A percentile compares a stretch with the other conserved stretches of the same genome.
Evolutionary conservation across 1,140 invertebrate genomes (phyloP).

Genomic region (Neocloeon triangulifer): DNA sequence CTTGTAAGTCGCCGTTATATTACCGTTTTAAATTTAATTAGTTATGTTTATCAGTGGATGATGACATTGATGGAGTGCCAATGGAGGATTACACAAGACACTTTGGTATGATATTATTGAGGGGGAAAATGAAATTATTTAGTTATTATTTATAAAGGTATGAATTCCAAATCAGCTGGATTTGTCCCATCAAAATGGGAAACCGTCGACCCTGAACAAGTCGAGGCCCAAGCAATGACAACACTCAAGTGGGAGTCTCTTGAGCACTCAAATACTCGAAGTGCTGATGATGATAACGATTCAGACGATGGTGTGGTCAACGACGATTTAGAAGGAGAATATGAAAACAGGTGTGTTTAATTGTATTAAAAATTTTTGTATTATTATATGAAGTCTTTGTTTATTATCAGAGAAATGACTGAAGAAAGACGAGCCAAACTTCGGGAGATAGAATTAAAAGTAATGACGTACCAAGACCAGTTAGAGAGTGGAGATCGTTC

Average conservation of each 20-base stretch:
- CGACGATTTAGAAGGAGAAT: slow-evolving; percentile 3
- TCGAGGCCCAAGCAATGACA: slow-evolving; percentile 71
- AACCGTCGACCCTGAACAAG: slow-evolving; percentile 67
- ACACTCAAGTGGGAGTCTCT: slow-evolving; percentile 70
- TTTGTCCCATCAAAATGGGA: slow-evolving; percentile 90
- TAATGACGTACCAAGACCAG: slow-evolving; percentile 90
- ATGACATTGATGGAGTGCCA: slow-evolving; percentile 66
- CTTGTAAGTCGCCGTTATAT: slow-evolving; percentile 27
- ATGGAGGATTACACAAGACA: slow-evolving; percentile 27
- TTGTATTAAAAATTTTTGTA: slow-evolving; percentile 1
- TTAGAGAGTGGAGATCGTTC: slow-evolving; percentile 62
- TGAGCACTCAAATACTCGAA: slow-evolving; percentile 26
- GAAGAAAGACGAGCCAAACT: slow-evolving; percentile 64
- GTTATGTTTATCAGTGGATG: slow-evolving; percentile 38
- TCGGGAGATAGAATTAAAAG: slow-evolving; percentile 83
- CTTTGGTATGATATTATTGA: slow-evolving; percentile 16
- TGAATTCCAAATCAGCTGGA: slow-evolving; percentile 25
- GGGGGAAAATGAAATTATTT: slow-evolving; percentile 16
- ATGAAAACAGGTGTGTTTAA: background rate
- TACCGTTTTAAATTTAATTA: slow-evolving; percentile 1
- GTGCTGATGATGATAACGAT: slow-evolving; percentile 15
- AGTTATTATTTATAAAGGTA: slow-evolving; percentile 6
- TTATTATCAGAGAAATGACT: slow-evolving; percentile 19
- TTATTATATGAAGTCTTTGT: background rate
- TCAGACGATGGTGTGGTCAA: slow-evolving; percentile 2